A percentile compares a stretch with the other conserved stretches of the same genome.
phyloP scores from a whole-genome alignment of 2,797 vertebrate species.

The Megalops cyprinoides region DNA sequence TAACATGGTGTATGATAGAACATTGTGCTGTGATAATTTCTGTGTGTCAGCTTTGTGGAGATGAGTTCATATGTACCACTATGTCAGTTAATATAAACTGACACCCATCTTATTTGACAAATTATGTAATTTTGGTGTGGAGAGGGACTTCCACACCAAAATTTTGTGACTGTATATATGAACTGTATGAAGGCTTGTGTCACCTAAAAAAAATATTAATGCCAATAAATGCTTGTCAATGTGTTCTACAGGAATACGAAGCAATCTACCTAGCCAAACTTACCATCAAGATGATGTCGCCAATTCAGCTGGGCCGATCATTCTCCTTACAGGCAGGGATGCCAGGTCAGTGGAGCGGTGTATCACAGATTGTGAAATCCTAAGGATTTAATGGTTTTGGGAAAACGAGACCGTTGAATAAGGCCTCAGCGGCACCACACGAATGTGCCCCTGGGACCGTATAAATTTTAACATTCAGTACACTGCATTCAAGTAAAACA shows the following conservation, averaged over 20 bases:
- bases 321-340: constrained; percentile 87
- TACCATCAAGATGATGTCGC: constrained; percentile 99
- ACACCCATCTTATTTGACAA: not conserved
- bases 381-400: not conserved
- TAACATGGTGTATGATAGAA: too few species aligned
- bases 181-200: too few species aligned
- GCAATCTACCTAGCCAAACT: constrained; percentile 97
- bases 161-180: too few species aligned
- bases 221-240: not conserved
- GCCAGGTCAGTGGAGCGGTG: constrained; percentile 74
- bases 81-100: not conserved
- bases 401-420: not conserved
- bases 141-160: not conserved
- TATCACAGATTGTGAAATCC: not conserved
- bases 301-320: constrained; percentile 90
- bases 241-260: constrained; percentile 89
- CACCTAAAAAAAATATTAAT: too few species aligned
- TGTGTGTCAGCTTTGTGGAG: too few species aligned
- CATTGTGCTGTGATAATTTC: too few species aligned
- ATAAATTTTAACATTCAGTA: too few species aligned
- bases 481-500: too few species aligned
- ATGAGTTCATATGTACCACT: not conserved
- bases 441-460: too few species aligned
- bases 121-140: too few species aligned
- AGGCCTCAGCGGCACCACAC: too few species aligned